These are phyloP conservation scores for Caenorhabditis afra DNA, from an alignment of 2,888 invertebrate species.

Conservation along the genomic window DNA sequence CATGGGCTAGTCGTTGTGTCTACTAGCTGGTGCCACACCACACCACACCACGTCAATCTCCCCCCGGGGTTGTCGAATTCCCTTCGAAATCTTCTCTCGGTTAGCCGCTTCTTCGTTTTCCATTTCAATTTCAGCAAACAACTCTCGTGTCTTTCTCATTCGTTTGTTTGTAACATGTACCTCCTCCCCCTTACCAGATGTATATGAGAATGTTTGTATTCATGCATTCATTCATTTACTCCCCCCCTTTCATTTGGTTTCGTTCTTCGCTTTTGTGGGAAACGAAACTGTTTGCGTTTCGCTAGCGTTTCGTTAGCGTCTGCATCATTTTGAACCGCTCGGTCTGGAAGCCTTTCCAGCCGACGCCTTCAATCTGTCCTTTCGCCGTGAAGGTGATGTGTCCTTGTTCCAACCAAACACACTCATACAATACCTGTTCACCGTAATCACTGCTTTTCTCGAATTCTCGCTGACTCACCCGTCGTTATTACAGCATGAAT, in stretches of 20 bases:
- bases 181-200: conserved; percentile 26
- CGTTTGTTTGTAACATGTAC: neutral
- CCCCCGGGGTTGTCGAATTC: too few species aligned
- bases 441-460: conserved; percentile 30
- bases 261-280: conserved; percentile 6
- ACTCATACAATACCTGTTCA: conserved; percentile 41
- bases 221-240: conserved; percentile 13
- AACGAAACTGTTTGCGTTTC: neutral
- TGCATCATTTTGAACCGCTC: neutral
- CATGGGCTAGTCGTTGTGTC: too few species aligned
- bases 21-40: too few species aligned
- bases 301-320: neutral
- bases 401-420: conserved; percentile 26
- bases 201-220: conserved; percentile 45
- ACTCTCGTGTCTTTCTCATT: conserved; percentile 11
- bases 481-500: conserved; percentile 34
- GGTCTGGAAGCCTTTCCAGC: neutral
- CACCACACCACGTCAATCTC: too few species aligned
- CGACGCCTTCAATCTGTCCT: conserved; percentile 1
- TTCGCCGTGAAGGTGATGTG: conserved; percentile 4
- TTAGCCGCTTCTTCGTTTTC: too few species aligned
- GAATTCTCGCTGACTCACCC: conserved; percentile 10
- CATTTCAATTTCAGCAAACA: conserved; percentile 1
- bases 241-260: conserved; percentile 20
- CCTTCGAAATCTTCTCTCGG: too few species aligned